Percentiles rank a stretch among this genome's conserved stretches.
Conservation (phyloP, 2,113 vertebrate genomes). For the Xerus inauris region DNA sequence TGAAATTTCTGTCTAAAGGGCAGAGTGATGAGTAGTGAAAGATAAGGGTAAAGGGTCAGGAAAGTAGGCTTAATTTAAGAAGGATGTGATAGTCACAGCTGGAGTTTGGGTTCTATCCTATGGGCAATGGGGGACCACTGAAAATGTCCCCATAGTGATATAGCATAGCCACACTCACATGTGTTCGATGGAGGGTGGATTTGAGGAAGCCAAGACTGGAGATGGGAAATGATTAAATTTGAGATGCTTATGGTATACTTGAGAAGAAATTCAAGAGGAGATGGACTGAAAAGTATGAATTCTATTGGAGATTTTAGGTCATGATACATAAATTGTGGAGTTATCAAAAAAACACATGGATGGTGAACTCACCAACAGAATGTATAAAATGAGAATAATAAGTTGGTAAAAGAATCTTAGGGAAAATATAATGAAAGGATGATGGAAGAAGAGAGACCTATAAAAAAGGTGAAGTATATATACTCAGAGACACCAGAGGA, state of each 20-base stretch:
- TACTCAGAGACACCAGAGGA: neutral
- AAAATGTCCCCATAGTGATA: neutral
- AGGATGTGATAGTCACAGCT: neutral
- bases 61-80: neutral
- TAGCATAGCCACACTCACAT: too few relatives aligned
- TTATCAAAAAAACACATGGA: neutral
- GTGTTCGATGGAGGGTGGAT: neutral
- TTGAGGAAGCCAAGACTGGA: neutral
- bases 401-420: neutral
- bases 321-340: neutral
- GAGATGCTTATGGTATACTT: neutral
- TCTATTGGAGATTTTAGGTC: neutral
- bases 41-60: neutral
- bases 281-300: too few relatives aligned
- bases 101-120: neutral
- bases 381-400: neutral
- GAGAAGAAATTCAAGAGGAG: neutral
- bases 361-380: neutral
- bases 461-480: too few relatives aligned
- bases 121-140: neutral
- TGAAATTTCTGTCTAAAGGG: neutral
- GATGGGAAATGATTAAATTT: neutral
- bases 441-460: neutral
- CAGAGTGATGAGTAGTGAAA: neutral
- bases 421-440: too few relatives aligned